Evolutionary conservation across 2,888 invertebrate species (phyloP).

Genomic region (Hedya salicella): DNA sequence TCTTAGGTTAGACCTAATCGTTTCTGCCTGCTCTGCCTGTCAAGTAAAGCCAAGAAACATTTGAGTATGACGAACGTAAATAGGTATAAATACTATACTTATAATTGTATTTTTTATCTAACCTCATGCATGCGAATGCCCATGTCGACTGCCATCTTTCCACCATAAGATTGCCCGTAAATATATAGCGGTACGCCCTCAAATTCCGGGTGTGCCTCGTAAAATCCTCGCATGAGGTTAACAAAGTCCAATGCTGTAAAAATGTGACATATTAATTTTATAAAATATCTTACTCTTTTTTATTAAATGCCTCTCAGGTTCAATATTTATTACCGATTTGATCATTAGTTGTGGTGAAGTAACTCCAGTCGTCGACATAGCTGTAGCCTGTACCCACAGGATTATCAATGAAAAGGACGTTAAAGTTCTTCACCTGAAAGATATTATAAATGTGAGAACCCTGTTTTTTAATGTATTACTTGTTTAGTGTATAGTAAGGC

Average conservation of each 20-base stretch:
- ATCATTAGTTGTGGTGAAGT: constrained; percentile 71
- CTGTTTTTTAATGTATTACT: no score
- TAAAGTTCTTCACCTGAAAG: constrained; percentile 89
- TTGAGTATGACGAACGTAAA: neutral
- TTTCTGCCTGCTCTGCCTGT: constrained; percentile 86
- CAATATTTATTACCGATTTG: constrained; percentile 67
- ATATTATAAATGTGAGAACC: neutral
- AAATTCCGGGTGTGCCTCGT: constrained; percentile 88
- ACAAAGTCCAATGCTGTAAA: constrained; percentile 89
- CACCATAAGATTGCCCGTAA: constrained; percentile 96
- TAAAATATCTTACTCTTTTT: neutral
- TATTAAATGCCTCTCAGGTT: neutral
- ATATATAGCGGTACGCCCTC: constrained; percentile 91
- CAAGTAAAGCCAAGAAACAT: no score
- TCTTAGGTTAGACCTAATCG: constrained; percentile 88
- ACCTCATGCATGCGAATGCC: constrained; percentile 86
- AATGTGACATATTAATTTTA: neutral
- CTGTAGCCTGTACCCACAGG: constrained; percentile 96
- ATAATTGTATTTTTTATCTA: constrained; percentile 59
- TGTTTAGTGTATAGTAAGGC: no score
- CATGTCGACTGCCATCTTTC: constrained; percentile 96
- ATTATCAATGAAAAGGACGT: constrained; percentile 94
- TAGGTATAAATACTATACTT: neutral
- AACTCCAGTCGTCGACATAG: constrained; percentile 85
- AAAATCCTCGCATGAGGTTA: constrained; percentile 88